Evolutionary conservation across 2,113 vertebrate species (phyloP).

Genomic region (Physeter macrocephalus): DNA sequence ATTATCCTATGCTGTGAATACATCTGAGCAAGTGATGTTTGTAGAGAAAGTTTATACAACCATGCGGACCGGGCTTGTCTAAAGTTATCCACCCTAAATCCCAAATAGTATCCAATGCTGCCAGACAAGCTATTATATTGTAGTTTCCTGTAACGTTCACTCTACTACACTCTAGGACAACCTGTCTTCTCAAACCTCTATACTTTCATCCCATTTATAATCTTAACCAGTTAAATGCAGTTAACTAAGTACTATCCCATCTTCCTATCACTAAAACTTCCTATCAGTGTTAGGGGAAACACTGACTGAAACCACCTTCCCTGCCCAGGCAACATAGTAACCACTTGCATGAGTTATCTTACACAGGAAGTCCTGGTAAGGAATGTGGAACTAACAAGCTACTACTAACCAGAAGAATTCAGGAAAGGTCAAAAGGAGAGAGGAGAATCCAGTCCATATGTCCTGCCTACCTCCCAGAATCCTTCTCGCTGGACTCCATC

Average conservation of each 20-base stretch:
- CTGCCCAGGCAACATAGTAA: too few species aligned
- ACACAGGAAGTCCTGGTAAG: too few species aligned
- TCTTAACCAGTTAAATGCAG: neutral
- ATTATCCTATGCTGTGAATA: neutral
- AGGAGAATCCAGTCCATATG: too few species aligned
- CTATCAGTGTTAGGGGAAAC: too few species aligned
- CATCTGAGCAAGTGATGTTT: neutral
- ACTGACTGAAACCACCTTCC: too few species aligned
- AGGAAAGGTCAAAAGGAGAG: too few species aligned
- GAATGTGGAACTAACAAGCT: too few species aligned
- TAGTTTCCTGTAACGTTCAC: neutral
- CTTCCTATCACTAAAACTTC: neutral
- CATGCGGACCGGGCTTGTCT: neutral
- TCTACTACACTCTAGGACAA: neutral
- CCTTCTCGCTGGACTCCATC: too few species aligned
- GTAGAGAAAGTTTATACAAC: neutral
- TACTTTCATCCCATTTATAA: neutral
- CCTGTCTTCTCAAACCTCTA: neutral
- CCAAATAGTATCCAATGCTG: neutral
- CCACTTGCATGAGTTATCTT: too few species aligned
- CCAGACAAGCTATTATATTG: neutral
- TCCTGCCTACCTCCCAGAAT: too few species aligned
- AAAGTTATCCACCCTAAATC: neutral
- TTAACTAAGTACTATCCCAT: neutral
- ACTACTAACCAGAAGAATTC: too few species aligned